Evolutionary conservation across 1,140 invertebrate species (phyloP), one percentile per base, ranked within the genome.

Genomic region (Drosophila watanabei): DNA sequence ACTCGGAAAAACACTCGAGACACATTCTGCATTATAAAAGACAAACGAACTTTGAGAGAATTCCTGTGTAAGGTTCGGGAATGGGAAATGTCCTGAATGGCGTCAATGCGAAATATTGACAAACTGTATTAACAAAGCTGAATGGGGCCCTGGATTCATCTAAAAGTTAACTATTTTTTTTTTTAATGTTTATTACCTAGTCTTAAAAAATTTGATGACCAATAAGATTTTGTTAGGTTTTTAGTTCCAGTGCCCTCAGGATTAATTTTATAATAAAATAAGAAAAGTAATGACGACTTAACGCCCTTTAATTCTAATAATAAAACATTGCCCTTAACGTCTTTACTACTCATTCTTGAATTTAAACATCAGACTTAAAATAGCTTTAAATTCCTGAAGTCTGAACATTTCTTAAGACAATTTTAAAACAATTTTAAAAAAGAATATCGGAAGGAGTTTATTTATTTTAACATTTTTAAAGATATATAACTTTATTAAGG

Each of bases 21-120:
- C 28, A 39, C 64, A 59, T 56, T 60, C 54, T 79, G 79, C 83
- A 85, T 85, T 66, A 52, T 64, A 69, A 75, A 85, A 82, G 61
- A 20, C 39, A 46, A 62, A 60, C 11, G 30, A 37, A 58, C 52
- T 79, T 75, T 52, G 24, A 58, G 43, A 52, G 18, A 18, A 49
- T 52, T 60, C 32, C 13, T 52, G 41, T 9, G n/a, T 24, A 18
- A 8, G 8, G 14, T 48, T 46, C 5, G 33, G 35, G 41, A 63
- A 46, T 63, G 14, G 13, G 13, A 1, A 37, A 66, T 63, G 63
- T 8, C 16, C 39, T 35, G 41, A 30, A 24, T 10, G 46, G 28
- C 28, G 28, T 52, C 72, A 76, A 33, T 49, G 41, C n/a, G 20
- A 57, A 56, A 32, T 62, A 61, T 43, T 28, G 24, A 59, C 18